These are phyloP conservation scores for Delichon dasypus DNA, from an alignment of 2,797 vertebrate genomes.

Conservation along the genomic window DNA sequence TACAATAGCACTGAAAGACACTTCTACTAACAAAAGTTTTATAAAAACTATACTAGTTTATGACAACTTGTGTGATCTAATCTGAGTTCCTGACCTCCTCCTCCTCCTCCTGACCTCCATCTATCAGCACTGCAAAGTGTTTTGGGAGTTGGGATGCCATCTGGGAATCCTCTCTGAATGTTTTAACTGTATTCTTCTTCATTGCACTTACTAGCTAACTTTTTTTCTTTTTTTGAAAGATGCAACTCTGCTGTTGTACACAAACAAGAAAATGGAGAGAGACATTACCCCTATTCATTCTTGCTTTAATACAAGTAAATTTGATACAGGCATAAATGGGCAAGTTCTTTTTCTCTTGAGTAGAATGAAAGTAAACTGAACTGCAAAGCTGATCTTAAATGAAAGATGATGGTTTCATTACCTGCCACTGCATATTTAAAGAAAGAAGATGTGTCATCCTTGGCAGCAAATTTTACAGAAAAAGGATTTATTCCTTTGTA, in stretches of 20 bases:
- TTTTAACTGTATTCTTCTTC: neutral
- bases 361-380: neutral
- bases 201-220: neutral
- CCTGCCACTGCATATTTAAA: neutral
- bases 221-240: neutral
- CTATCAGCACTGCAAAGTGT: neutral
- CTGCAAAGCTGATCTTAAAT: neutral
- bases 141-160: neutral
- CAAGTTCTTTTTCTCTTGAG: neutral
- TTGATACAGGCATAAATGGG: neutral
- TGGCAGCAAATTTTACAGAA: neutral
- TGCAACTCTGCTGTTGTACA: neutral
- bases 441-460: neutral
- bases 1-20: neutral
- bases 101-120: neutral
- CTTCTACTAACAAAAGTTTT: neutral
- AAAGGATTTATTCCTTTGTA: conserved; percentile 27
- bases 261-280: neutral
- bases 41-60: neutral
- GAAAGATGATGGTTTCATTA: neutral
- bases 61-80: neutral
- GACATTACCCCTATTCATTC: neutral
- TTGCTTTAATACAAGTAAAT: neutral
- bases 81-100: no score
- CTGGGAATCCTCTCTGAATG: neutral